Percentiles rank a stretch among this genome's conserved stretches.
These are phyloP conservation scores for Thomomys bottae DNA, from an alignment of 2,113 vertebrate genomes.

Conservation along the genomic window DNA sequence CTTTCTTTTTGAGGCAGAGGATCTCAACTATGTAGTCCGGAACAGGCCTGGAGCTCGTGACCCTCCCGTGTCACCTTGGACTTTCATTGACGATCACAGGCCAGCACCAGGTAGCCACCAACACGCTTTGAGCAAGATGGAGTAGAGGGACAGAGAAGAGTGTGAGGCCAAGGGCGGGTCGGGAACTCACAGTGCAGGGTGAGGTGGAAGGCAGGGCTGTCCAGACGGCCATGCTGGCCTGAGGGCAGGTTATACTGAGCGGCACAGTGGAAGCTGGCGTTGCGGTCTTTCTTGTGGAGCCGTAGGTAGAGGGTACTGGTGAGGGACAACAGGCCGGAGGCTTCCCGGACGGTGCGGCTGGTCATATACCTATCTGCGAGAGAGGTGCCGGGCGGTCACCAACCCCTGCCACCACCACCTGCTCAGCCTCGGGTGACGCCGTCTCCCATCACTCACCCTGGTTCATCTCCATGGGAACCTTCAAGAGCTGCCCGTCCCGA, in stretches of 20 bases:
- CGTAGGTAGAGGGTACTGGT: slow-evolving; percentile 87
- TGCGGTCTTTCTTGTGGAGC: slow-evolving; percentile 85
- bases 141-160: not conserved
- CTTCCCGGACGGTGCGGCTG: slow-evolving; percentile 87
- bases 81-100: not conserved
- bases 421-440: rapidly evolving
- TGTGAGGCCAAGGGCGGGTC: too few relatives aligned
- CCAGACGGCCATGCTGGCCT: slow-evolving; percentile 67
- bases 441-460: slow-evolving; percentile 78
- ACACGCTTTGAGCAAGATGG: not conserved
- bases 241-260: slow-evolving; percentile 86
- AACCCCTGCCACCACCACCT: rapidly evolving
- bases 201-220: slow-evolving; percentile 85
- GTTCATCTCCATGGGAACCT: slow-evolving; percentile 81
- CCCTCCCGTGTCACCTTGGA: too few relatives aligned
- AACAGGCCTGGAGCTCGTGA: too few relatives aligned
- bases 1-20: too few relatives aligned
- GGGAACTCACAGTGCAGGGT: slow-evolving; percentile 91
- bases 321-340: slow-evolving; percentile 88
- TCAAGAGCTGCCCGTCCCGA: slow-evolving; percentile 84
- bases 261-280: slow-evolving; percentile 86
- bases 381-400: not conserved
- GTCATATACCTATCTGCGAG: slow-evolving; percentile 85
- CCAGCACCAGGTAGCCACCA: not conserved
- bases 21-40: too few relatives aligned